Base-by-base conservation (phyloP, 2,888 invertebrate genomes). In the Unio delphinus region DNA sequence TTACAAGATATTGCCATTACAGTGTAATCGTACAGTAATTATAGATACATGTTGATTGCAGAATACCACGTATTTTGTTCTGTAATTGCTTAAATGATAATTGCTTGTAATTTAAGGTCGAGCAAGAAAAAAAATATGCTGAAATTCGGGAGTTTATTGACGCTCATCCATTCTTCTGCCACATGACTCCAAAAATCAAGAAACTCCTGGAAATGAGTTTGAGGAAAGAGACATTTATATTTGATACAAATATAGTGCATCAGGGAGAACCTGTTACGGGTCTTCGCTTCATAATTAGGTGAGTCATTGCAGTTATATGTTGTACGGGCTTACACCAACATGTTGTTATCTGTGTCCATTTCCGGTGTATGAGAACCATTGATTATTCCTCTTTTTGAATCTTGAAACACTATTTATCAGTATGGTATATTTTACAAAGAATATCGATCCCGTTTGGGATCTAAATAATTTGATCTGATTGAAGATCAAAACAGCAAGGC, bases 141-240 rank as follows among this genome's bases (percentile, higher is more conserved):
- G 85, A 85, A 60, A 78, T 87, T n/a, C 70, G 79, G 11, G 65
- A 75, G 2, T 89, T 89, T 63, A 84, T 87, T 20, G 80, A 86
- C 20, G 72, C 56, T 7, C 86, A 87, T 68, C 86, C 88, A 4
- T 84, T 87, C 69, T 89, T 89, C 76, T 71, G 75, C 8, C 74
- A 80, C 63, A 86, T 88, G 88, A 74, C 77, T 8, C 70, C 75
- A 7, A 80, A 82, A 61, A 80, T 87, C 45, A 85, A 86, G 72
- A 81, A 84, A 28, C 75, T 88, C 1, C 74, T 89, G 55, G 85
- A 87, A 68, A 85, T 87, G 80, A 87, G 87, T 71, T 66, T 89
- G 20, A 78, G 86, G 28, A 83, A 83, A 65, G 87, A 88, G 69
- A 77, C 72, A 3, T 85, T 80, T 63, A 76, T 81, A 20, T 88